phyloP scores from a whole-genome alignment of 2,113 vertebrate species.

The Ochotona princeps region DNA sequence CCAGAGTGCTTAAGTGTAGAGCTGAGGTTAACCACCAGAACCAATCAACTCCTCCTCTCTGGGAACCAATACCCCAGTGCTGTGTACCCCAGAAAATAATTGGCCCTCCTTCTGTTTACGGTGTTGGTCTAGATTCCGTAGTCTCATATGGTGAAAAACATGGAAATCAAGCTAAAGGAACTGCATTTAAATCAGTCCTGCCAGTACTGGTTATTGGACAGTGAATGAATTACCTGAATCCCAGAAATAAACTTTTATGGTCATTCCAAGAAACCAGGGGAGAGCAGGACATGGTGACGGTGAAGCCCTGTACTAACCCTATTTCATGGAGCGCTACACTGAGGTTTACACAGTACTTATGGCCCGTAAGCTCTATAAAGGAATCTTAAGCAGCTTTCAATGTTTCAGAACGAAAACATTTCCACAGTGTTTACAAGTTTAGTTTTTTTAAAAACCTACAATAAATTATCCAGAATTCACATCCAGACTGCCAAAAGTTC shows the following conservation, averaged over 20 bases:
- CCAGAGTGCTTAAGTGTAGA: not conserved
- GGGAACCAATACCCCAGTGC: not conserved
- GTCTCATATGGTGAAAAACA: not conserved
- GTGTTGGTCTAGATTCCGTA: not conserved
- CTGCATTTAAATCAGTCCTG: not conserved
- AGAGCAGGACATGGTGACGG: not conserved
- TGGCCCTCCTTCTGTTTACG: not conserved
- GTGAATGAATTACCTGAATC: not conserved
- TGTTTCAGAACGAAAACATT: slow-evolving; percentile 6
- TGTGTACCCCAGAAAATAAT: not conserved
- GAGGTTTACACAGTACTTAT: not conserved
- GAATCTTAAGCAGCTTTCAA: not conserved
- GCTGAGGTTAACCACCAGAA: not conserved
- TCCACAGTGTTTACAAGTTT: not conserved
- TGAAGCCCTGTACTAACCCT: not conserved
- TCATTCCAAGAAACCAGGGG: not conserved
- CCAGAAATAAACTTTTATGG: not conserved
- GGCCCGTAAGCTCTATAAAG: not conserved
- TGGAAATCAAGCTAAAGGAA: not conserved
- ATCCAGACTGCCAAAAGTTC: no score
- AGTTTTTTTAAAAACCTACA: not conserved
- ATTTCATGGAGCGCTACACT: not conserved
- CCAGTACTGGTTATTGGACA: not conserved
- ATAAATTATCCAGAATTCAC: no score
- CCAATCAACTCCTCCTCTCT: not conserved